A percentile compares a stretch with the other conserved stretches of the same genome.
Evolutionary conservation across 2,797 vertebrate species (phyloP).

Genomic region (Knipowitschia caucasica): DNA sequence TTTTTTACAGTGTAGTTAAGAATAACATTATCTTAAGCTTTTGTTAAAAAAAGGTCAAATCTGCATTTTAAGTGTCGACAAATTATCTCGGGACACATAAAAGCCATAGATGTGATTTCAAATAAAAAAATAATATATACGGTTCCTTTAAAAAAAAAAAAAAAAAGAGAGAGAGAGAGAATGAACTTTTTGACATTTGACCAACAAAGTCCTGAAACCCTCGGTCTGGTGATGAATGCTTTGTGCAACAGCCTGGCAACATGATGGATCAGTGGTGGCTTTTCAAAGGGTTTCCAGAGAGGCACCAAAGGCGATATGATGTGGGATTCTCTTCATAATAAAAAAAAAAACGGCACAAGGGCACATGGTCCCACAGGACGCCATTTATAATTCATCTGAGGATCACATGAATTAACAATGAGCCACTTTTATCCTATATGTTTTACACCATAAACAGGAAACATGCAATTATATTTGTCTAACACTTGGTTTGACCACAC

Average conservation of each 20-base stretch:
- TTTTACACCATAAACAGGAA: conserved; percentile 71
- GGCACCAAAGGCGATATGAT: conserved; percentile 63
- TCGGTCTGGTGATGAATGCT: conserved; percentile 33
- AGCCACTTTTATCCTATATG: conserved; percentile 71
- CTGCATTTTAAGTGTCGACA: no score
- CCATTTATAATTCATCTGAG: conserved; percentile 79
- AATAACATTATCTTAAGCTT: no score
- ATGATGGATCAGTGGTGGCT: conserved; percentile 43
- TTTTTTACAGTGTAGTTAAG: no score
- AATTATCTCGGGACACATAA: no score
- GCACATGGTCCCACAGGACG: conserved; percentile 68
- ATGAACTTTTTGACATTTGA: neutral
- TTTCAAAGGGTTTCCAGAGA: conserved; percentile 39
- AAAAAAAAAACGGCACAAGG: conserved; percentile 66
- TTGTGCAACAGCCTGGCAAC: conserved; percentile 40
- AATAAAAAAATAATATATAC: no score
- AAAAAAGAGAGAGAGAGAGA: no score
- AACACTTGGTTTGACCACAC: conserved; percentile 15
- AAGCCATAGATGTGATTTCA: no score
- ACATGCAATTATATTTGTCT: conserved; percentile 41
- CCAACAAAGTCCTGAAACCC: conserved; percentile 9
- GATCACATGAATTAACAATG: conserved; percentile 74
- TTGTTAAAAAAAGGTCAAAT: no score
- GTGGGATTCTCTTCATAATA: conserved; percentile 69
- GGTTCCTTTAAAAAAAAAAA: no score